These are phyloP conservation scores for Papilio xuthus DNA, from an alignment of 1,140 invertebrate genomes.

Conservation along the genomic window DNA sequence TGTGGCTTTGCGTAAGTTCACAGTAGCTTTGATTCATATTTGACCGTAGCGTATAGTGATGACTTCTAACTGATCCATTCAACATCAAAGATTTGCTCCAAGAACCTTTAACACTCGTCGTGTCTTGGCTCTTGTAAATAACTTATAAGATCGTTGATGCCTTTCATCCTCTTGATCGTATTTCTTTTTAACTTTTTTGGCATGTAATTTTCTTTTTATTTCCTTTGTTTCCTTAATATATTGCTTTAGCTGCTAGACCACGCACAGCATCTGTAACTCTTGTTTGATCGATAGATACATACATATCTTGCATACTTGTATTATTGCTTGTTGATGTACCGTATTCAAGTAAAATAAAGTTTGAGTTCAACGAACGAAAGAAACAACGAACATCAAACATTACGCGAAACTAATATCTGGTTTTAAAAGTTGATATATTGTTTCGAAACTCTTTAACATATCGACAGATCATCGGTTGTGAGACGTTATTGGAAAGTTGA, in stretches of 20 bases:
- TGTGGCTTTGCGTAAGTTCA: constrained; percentile 27
- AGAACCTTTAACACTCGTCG: background rate
- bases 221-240: too few species aligned
- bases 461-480: background rate
- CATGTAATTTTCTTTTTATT: too few species aligned
- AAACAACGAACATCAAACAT: too few species aligned
- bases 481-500: constrained; percentile 57
- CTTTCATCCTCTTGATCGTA: background rate
- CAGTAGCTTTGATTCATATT: background rate
- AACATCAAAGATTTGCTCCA: background rate
- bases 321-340: background rate
- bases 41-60: background rate
- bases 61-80: background rate
- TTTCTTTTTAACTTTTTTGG: too few species aligned
- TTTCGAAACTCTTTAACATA: background rate
- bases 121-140: background rate
- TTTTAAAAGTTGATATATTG: background rate
- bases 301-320: background rate
- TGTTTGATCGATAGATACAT: too few species aligned
- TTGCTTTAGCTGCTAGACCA: too few species aligned
- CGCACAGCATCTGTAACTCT: too few species aligned
- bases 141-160: background rate
- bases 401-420: background rate
- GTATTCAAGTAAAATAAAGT: too few species aligned
- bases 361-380: too few species aligned